Conservation (phyloP, 2,888 invertebrate species). For the Pyralis farinalis region DNA sequence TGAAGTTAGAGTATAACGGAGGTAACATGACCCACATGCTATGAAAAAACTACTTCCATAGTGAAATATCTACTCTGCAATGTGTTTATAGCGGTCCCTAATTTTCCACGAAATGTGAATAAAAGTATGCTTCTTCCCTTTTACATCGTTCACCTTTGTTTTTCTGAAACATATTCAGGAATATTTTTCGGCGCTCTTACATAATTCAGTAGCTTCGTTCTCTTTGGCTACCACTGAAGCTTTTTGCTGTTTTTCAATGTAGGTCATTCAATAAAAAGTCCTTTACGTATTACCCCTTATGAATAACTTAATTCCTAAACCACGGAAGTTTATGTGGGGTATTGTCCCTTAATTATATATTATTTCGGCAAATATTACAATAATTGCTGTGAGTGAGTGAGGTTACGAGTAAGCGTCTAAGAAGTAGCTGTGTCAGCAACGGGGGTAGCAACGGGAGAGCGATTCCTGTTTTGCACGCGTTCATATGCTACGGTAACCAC, state of each 20-base stretch:
- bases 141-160: conserved; percentile 29
- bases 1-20: no score
- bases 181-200: conserved; percentile 35
- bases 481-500: no score
- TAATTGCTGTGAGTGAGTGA: not conserved
- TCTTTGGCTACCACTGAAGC: conserved; percentile 18
- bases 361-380: not conserved
- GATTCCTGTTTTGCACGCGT: no score
- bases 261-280: conserved; percentile 15
- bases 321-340: not conserved
- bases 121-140: conserved; percentile 23
- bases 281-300: not conserved
- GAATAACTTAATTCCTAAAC: not conserved
- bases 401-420: no score
- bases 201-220: conserved; percentile 36
- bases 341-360: not conserved
- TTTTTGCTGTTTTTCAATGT: conserved; percentile 19
- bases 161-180: conserved; percentile 30
- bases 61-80: not conserved
- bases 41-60: no score
- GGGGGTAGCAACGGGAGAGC: no score
- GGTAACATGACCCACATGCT: no score
- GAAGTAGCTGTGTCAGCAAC: no score
- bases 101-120: conserved; percentile 25
- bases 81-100: conserved; percentile 18